Evolutionary conservation across 2,113 vertebrate species (phyloP).

Genomic region (Nestor notabilis): DNA sequence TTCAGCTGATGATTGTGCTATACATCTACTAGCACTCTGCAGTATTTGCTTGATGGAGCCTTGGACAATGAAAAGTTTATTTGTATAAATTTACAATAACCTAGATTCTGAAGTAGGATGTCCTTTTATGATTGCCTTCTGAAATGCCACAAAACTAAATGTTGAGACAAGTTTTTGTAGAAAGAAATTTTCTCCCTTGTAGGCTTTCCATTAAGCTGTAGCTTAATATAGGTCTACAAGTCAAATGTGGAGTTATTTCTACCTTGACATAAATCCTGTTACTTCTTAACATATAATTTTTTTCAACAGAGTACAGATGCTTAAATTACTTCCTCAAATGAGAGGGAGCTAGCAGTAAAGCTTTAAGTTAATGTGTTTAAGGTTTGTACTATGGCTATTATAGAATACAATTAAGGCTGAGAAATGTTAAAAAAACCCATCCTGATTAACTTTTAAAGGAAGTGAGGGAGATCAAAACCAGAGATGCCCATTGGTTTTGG

Average conservation of each 20-base stretch:
- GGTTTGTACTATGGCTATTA: background rate
- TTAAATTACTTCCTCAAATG: background rate
- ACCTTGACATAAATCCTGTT: background rate
- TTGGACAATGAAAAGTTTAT: background rate
- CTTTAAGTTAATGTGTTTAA: background rate
- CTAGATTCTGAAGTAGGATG: background rate
- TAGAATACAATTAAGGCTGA: background rate
- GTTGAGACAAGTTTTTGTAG: background rate
- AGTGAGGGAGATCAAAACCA: background rate
- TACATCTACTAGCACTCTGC: background rate
- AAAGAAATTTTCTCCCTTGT: background rate
- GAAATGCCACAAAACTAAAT: background rate
- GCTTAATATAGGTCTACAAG: background rate
- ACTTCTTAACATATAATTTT: background rate
- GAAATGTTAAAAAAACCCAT: background rate
- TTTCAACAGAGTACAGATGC: background rate
- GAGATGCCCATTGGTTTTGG: background rate
- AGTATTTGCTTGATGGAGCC: background rate
- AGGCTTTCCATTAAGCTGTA: background rate
- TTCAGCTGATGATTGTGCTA: background rate
- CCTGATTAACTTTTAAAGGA: background rate
- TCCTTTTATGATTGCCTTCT: background rate
- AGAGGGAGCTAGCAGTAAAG: background rate
- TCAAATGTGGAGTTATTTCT: background rate
- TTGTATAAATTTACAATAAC: background rate